Conservation (phyloP, 2,113 vertebrate species). For the Hoplias malabaricus region DNA sequence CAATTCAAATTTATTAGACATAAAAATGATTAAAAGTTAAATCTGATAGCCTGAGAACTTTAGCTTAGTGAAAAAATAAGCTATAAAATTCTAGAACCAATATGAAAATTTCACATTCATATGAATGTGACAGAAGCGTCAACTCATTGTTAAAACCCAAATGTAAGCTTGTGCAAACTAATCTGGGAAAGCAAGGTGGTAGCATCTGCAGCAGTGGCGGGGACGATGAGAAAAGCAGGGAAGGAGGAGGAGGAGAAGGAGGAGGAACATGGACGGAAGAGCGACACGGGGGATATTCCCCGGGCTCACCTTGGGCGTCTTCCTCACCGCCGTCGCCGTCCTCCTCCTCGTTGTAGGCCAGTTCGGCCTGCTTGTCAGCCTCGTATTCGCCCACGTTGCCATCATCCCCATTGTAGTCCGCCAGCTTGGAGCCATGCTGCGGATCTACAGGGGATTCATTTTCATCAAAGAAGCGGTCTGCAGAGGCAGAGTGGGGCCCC, state of each 20-base stretch:
- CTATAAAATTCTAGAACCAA: too few species aligned
- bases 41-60: too few species aligned
- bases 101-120: background rate
- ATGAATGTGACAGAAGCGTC: background rate
- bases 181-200: constrained; percentile 67
- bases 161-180: background rate
- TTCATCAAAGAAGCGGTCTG: constrained; percentile 99
- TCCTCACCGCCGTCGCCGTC: constrained; percentile 99
- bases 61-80: background rate
- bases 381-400: constrained; percentile 99
- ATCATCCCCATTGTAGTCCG: constrained; percentile 99
- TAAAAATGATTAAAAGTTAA: too few species aligned
- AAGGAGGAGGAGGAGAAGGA: constrained; percentile 65
- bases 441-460: constrained; percentile 99
- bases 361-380: constrained; percentile 99
- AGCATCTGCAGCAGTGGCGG: constrained; percentile 50
- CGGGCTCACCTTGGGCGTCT: constrained; percentile 99
- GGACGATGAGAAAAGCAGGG: background rate
- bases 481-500: constrained; percentile 89
- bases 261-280: constrained; percentile 68
- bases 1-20: too few species aligned
- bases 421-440: constrained; percentile 97
- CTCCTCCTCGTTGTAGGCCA: constrained; percentile 99
- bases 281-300: constrained; percentile 65
- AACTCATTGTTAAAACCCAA: background rate